Conservation (phyloP, 2,888 invertebrate species). For the Atherix ibis region DNA sequence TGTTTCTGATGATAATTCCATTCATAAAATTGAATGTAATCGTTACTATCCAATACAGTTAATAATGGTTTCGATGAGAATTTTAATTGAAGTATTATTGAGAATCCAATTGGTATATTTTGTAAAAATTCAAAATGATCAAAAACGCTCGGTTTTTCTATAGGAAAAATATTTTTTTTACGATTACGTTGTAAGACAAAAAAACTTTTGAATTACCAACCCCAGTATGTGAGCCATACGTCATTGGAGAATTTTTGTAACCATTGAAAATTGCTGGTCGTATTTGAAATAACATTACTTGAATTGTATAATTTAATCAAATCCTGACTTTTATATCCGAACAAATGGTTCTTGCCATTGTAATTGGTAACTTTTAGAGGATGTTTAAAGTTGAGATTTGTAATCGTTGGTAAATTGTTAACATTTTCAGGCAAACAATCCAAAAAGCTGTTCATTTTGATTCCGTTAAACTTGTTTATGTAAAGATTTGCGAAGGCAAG, state of each 20-base stretch:
- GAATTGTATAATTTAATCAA: constrained; percentile 1
- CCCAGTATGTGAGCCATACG: no score
- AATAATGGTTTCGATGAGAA: constrained; percentile 11
- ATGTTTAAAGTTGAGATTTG: constrained; percentile 20
- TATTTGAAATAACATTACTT: no score
- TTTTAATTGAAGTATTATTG: constrained; percentile 14
- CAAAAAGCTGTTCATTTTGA: constrained; percentile 25
- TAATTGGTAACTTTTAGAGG: constrained; percentile 18
- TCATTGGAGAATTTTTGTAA: no score
- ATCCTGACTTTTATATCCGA: no score
- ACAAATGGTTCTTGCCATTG: no score
- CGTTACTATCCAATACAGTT: constrained; percentile 9
- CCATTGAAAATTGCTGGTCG: not conserved
- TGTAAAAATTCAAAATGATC: constrained; percentile 22
- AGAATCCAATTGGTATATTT: constrained; percentile 14
- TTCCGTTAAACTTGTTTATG: constrained; percentile 22
- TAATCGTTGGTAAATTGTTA: constrained; percentile 7
- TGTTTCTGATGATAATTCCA: constrained; percentile 17
- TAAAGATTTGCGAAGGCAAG: constrained; percentile 21
- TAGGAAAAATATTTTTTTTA: constrained; percentile 4
- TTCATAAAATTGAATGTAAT: constrained; percentile 14
- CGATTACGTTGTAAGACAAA: no score
- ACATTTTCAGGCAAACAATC: constrained; percentile 16
- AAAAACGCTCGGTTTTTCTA: constrained; percentile 16
- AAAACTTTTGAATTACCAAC: no score